A percentile compares a stretch with the other conserved stretches of the same genome.
Evolutionary conservation across 2,888 invertebrate species (phyloP).

Genomic region (Xestia sexstrigata): DNA sequence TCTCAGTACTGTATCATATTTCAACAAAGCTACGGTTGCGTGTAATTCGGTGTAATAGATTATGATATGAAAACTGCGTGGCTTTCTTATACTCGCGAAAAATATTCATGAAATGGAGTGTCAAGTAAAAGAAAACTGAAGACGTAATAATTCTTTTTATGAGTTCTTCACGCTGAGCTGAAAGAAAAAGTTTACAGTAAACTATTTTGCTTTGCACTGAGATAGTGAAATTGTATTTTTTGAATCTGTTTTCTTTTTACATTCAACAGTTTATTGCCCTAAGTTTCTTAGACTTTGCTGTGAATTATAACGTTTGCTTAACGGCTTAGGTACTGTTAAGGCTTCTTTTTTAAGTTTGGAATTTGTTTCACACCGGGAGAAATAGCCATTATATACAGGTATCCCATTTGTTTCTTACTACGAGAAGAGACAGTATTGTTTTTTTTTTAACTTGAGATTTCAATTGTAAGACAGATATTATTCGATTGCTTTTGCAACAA

Average conservation of each 20-base stretch:
- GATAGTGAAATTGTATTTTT: conserved; percentile 36
- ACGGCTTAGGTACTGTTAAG: conserved; percentile 15
- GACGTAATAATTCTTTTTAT: conserved; percentile 48
- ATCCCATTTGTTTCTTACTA: not conserved
- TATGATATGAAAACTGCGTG: conserved; percentile 23
- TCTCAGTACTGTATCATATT: conserved; percentile 38
- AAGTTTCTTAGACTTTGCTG: conserved; percentile 36
- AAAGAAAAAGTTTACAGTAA: conserved; percentile 54
- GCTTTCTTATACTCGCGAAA: conserved; percentile 31
- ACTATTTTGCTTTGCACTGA: conserved; percentile 45
- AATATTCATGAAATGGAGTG: conserved; percentile 54
- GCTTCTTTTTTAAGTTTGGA: conserved; percentile 16
- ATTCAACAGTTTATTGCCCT: conserved; percentile 53
- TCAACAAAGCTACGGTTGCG: conserved; percentile 33
- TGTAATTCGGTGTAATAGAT: conserved; percentile 47
- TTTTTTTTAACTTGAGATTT: not conserved
- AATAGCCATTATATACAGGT: not conserved
- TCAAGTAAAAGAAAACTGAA: conserved; percentile 48
- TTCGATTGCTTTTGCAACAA: not conserved
- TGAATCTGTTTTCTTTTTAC: conserved; percentile 45
- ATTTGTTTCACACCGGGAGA: conserved; percentile 12
- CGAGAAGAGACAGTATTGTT: not conserved
- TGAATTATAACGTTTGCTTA: conserved; percentile 43
- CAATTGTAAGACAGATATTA: not conserved
- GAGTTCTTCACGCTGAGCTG: conserved; percentile 49